These are phyloP conservation scores for Ladona fulva DNA, from an alignment of 1,140 invertebrate genomes.

Conservation along the genomic window DNA sequence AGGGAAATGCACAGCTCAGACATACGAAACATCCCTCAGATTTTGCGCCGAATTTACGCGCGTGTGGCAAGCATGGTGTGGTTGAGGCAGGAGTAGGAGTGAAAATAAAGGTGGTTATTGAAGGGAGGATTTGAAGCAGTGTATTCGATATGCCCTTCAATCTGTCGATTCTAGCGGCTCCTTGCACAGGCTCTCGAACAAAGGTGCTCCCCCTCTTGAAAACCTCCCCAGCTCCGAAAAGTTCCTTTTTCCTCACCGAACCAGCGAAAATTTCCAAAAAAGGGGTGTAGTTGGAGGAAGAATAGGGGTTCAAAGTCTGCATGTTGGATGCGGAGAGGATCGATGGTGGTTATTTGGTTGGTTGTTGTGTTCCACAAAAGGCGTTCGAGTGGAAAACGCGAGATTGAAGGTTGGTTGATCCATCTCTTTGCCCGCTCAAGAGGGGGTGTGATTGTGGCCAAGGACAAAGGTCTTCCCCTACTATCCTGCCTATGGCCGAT, in stretches of 20 bases:
- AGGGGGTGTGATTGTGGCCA: neutral
- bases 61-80: neutral
- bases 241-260: neutral
- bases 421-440: too few species aligned
- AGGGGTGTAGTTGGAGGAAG: neutral
- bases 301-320: neutral
- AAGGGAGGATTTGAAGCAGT: neutral
- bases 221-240: neutral
- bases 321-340: neutral
- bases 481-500: too few species aligned
- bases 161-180: slow-evolving; percentile 2
- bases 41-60: too few species aligned
- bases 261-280: neutral
- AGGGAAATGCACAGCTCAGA: too few species aligned
- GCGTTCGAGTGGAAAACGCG: neutral
- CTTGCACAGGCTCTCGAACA: neutral
- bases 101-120: neutral
- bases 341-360: neutral
- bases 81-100: neutral
- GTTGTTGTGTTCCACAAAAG: neutral
- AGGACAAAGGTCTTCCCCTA: too few species aligned
- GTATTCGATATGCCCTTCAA: slow-evolving; percentile 4
- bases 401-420: neutral
- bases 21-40: too few species aligned
- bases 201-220: neutral